Percentiles rank a stretch among this genome's conserved stretches.
Conservation (phyloP, 1,140 invertebrate genomes). For the Pseudobourletiella spinata region DNA sequence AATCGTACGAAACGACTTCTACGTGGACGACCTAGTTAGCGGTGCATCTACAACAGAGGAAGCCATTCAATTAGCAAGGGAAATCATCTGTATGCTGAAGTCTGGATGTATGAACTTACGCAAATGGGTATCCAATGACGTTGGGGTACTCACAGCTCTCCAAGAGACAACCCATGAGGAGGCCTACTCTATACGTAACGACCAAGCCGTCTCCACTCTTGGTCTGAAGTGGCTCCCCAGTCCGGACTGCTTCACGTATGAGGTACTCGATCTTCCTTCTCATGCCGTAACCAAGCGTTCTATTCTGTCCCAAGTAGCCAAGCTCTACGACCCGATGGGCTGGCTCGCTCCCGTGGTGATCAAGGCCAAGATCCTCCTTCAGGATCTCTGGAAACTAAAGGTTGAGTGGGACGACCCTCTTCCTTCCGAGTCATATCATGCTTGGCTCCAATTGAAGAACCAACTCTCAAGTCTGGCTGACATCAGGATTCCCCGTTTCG, state of each 20-base stretch:
- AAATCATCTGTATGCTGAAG: slow-evolving; percentile 37
- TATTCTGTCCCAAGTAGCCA: slow-evolving; percentile 13
- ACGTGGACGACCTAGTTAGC: slow-evolving; percentile 4
- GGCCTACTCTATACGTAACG: neutral
- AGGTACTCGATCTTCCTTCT: slow-evolving; percentile 32
- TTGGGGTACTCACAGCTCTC: neutral
- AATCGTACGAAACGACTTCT: neutral
- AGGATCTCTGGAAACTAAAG: slow-evolving; percentile 38
- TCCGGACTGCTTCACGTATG: neutral
- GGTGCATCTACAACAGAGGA: neutral
- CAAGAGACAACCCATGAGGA: neutral
- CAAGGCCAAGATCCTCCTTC: slow-evolving; percentile 37
- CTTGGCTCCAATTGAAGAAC: slow-evolving; percentile 28
- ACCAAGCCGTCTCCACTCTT: neutral
- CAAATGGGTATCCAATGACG: slow-evolving; percentile 15
- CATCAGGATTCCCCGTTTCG: neutral
- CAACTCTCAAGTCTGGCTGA: neutral
- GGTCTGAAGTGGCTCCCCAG: slow-evolving; percentile 1
- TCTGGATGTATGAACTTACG: slow-evolving; percentile 16
- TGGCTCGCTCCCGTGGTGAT: slow-evolving; percentile 31
- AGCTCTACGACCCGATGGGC: slow-evolving; percentile 20
- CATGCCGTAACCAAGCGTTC: slow-evolving; percentile 13
- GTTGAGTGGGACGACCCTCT: slow-evolving; percentile 40
- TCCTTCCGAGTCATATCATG: slow-evolving; percentile 12
- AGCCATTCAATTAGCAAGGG: slow-evolving; percentile 19